These are phyloP conservation scores for Colinus virginianus DNA, from an alignment of 2,113 vertebrate species.

Conservation along the genomic window DNA sequence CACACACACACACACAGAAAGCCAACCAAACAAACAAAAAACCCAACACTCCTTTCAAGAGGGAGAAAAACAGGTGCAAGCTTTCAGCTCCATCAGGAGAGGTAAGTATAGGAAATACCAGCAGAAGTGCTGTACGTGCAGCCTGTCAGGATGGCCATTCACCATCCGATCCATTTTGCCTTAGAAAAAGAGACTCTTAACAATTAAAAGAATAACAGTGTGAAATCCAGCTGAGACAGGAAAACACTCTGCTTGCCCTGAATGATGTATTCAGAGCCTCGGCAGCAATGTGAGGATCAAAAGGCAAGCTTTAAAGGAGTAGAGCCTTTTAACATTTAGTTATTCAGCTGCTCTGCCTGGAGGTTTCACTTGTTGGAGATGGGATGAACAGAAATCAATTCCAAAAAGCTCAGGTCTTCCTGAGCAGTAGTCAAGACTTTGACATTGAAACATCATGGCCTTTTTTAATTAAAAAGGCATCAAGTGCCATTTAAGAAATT, in stretches of 20 bases:
- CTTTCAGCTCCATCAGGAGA: neutral
- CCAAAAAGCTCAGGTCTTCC: conserved; percentile 6
- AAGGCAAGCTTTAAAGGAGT: conserved; percentile 43
- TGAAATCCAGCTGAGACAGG: neutral
- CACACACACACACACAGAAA: too few species aligned
- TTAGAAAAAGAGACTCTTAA: conserved; percentile 9
- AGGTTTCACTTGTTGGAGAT: conserved; percentile 33
- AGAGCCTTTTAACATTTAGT: conserved; percentile 21
- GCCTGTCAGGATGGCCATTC: neutral
- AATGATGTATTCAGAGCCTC: conserved; percentile 28
- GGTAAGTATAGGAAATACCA: neutral
- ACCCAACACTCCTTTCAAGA: neutral
- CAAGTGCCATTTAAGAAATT: conserved; percentile 27
- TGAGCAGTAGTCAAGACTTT: neutral
- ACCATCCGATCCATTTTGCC: neutral
- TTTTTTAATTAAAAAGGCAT: conserved; percentile 53
- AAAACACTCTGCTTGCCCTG: conserved; percentile 21
- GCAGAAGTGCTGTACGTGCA: neutral
- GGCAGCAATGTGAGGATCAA: conserved; percentile 4
- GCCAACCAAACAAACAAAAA: too few species aligned
- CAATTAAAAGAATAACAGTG: conserved; percentile 26
- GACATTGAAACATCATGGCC: neutral
- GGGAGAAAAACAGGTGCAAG: neutral
- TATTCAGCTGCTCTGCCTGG: conserved; percentile 16
- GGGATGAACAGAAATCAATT: conserved; percentile 37